Base-by-base conservation (phyloP, 2,888 invertebrate genomes). In the Agapostemon virescens region DNA sequence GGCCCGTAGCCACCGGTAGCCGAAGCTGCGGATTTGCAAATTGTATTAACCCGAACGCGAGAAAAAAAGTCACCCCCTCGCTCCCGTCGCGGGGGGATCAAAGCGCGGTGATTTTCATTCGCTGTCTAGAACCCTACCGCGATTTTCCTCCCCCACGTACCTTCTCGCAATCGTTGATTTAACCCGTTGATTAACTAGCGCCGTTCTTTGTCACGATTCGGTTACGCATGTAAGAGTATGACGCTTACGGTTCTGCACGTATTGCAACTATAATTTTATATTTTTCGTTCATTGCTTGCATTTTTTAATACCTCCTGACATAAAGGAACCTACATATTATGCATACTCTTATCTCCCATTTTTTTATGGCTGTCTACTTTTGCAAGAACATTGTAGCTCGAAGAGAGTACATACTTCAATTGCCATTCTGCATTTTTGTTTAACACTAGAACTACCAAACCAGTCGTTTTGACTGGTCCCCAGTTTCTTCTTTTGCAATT, bases 11-110 rank as follows among this genome's bases (percentile, higher is more conserved):
- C 84, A 82, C 67, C 79, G 78, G 74, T 86, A 85, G 80, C 79
- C 85, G 88, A 88, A 88, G 88, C 88, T 86, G 87, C 86, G 87
- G 86, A 89, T 90, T 89, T 88, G 87, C 88, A 89, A 89, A 88
- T 89, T 86, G 85, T 85, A 90, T 90, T 89, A 87, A 89, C 87
- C 84, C 81, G 76, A 66, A 74, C 77, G 77, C 74, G 81, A 72
- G 71, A 72, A 55, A 73, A n/a, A 82, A 72, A 70, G 67, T 49
- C 69, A 20, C 75, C 70, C 78, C 64, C 77, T 69, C 3, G 11
- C 42, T 26, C 40, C 26, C 26, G 38, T 69, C 63, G 38, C 61
- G 52, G 52, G 84, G 66, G 69, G 85, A 84, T 84, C 84, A 84
- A 79, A 84, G 74, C 76, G 58, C 76, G 69, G 68, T 76, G 77